Conservation (phyloP, 2,888 invertebrate genomes). For the Cerastoderma edule region DNA sequence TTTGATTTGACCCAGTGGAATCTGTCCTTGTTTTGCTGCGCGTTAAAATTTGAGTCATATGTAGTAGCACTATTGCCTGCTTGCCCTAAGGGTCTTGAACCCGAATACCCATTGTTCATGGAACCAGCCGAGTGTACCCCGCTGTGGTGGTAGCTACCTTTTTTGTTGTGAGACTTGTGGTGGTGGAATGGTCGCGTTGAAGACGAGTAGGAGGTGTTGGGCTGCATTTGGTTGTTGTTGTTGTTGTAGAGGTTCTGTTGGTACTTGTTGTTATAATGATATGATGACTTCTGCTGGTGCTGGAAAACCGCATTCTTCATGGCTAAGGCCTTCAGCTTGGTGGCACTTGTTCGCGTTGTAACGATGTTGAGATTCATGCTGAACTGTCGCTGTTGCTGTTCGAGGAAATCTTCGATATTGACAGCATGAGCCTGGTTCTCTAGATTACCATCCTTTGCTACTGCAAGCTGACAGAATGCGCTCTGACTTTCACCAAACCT, state of each 20-base stretch:
- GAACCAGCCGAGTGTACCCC: constrained; percentile 29
- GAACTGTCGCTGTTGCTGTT: constrained; percentile 62
- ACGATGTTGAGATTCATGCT: constrained; percentile 66
- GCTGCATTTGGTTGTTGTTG: constrained; percentile 47
- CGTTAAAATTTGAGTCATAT: constrained; percentile 5
- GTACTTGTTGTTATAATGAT: constrained; percentile 52
- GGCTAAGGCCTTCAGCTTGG: constrained; percentile 54
- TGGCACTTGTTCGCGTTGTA: constrained; percentile 65
- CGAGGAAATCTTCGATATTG: constrained; percentile 71
- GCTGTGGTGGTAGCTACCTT: constrained; percentile 29
- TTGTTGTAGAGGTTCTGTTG: constrained; percentile 66
- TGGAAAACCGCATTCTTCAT: constrained; percentile 63
- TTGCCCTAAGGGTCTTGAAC: not conserved
- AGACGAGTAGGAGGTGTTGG: constrained; percentile 25
- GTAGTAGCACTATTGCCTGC: constrained; percentile 8
- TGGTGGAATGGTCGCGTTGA: constrained; percentile 52
- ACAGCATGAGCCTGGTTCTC: constrained; percentile 73
- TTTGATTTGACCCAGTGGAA: constrained; percentile 53
- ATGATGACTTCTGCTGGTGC: constrained; percentile 49
- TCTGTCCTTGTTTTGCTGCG: constrained; percentile 47
- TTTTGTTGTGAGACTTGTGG: constrained; percentile 44
- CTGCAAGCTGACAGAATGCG: constrained; percentile 74
- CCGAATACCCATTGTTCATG: constrained; percentile 8
- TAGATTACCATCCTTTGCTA: constrained; percentile 69
- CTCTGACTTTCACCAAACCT: constrained; percentile 79